Conservation (phyloP, 2,888 invertebrate genomes). For the Gnatocerus cornutus region DNA sequence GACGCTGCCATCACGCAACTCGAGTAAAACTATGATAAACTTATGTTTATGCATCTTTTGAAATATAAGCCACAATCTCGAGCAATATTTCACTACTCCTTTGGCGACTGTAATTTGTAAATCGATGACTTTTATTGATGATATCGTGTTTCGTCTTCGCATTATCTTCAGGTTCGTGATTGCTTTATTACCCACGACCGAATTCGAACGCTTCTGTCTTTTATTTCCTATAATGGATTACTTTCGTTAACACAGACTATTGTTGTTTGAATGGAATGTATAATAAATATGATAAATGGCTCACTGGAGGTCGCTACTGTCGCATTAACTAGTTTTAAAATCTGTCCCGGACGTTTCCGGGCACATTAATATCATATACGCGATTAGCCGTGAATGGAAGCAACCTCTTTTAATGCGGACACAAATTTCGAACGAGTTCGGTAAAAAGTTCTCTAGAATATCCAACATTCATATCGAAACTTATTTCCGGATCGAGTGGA, state of each 20-base stretch:
- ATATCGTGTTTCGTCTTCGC: slow-evolving; percentile 36
- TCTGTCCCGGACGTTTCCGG: slow-evolving; percentile 70
- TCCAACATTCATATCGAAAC: slow-evolving; percentile 60
- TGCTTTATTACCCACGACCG: slow-evolving; percentile 29
- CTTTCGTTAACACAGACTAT: slow-evolving; percentile 65
- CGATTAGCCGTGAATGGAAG: slow-evolving; percentile 70
- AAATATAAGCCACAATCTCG: slow-evolving; percentile 37
- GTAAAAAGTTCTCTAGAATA: neutral
- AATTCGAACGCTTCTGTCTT: slow-evolving; percentile 7
- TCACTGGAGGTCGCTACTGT: slow-evolving; percentile 68
- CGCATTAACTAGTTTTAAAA: slow-evolving; percentile 70
- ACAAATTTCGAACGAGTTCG: slow-evolving; percentile 58
- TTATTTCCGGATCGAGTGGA: slow-evolving; percentile 65
- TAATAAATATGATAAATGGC: slow-evolving; percentile 69
- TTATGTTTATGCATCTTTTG: slow-evolving; percentile 61
- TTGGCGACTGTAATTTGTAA: slow-evolving; percentile 44
- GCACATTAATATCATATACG: slow-evolving; percentile 71
- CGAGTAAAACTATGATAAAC: slow-evolving; percentile 64
- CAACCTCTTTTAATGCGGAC: slow-evolving; percentile 65
- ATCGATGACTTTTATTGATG: slow-evolving; percentile 45
- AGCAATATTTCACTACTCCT: slow-evolving; percentile 33
- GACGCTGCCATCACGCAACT: slow-evolving; percentile 59
- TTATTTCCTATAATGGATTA: slow-evolving; percentile 51
- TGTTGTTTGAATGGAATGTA: slow-evolving; percentile 65
- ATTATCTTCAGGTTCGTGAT: slow-evolving; percentile 40